Percentiles rank a stretch among this genome's conserved stretches.
phyloP scores from a whole-genome alignment of 2,797 vertebrate species.

The Ptychadena robeensis region DNA sequence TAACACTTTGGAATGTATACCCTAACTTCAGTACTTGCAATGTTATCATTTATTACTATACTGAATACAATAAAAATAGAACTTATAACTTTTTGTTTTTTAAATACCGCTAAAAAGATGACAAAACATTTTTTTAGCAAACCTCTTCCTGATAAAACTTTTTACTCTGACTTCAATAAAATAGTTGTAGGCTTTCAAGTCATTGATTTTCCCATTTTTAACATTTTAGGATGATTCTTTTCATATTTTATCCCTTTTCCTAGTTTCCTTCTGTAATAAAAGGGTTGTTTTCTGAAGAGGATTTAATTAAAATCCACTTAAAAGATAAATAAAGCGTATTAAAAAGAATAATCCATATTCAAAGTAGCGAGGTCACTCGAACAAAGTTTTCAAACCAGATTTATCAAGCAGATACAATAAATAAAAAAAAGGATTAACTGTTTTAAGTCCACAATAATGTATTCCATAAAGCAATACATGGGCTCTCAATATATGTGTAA shows the following conservation, averaged over 20 bases:
- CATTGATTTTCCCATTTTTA: neutral
- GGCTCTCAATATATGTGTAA: slow-evolving; percentile 75
- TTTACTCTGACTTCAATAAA: slow-evolving; percentile 1
- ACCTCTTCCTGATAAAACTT: neutral
- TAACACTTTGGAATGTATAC: neutral
- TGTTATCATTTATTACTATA: neutral
- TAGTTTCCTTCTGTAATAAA: neutral
- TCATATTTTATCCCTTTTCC: neutral
- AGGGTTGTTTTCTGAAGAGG: neutral
- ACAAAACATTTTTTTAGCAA: no score
- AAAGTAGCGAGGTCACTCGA: slow-evolving; percentile 13
- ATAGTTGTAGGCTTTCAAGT: neutral
- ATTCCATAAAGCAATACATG: slow-evolving; percentile 73
- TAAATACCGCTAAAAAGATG: neutral
- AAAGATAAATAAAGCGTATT: slow-evolving; percentile 17
- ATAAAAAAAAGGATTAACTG: slow-evolving; percentile 71
- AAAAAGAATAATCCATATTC: slow-evolving; percentile 30
- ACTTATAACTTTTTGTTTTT: neutral
- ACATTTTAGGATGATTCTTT: neutral
- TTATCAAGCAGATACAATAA: slow-evolving; percentile 5
- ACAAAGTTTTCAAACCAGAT: neutral
- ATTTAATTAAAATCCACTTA: slow-evolving; percentile 10
- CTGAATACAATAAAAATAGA: neutral
- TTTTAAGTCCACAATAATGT: slow-evolving; percentile 71
- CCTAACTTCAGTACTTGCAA: neutral